Conservation (phyloP, 2,888 invertebrate species). For the Polyommatus iphigenia region DNA sequence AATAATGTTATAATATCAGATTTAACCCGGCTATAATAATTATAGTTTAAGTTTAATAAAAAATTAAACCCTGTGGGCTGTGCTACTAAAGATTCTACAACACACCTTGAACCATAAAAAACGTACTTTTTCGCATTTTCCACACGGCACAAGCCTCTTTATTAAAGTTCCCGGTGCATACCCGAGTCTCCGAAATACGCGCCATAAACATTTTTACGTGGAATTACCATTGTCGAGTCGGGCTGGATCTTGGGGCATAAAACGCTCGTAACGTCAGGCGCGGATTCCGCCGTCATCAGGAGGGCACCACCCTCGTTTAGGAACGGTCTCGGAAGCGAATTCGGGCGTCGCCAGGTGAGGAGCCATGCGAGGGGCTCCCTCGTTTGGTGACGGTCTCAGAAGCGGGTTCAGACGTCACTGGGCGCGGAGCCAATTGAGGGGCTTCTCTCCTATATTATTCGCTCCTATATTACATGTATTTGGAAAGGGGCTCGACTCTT, state of each 20-base stretch:
- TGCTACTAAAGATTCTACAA: not conserved
- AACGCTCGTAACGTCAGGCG: not conserved
- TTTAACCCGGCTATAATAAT: no score
- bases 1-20: no score
- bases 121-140: not conserved
- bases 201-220: conserved; percentile 13
- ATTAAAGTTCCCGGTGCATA: not conserved
- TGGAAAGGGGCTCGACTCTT: no score
- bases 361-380: not conserved
- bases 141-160: not conserved
- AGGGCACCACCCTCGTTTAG: no score
- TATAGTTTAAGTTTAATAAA: no score
- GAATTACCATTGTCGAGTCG: not conserved
- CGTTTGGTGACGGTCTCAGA: not conserved
- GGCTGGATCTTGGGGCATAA: not conserved
- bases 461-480: no score
- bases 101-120: not conserved
- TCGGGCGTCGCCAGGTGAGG: not conserved
- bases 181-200: not conserved
- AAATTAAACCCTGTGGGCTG: no score
- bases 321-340: not conserved
- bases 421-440: not conserved
- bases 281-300: not conserved
- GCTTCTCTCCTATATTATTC: no score
- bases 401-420: no score